Percentiles rank a stretch among this genome's conserved stretches.
phyloP scores from a whole-genome alignment of 1,140 invertebrate species.

The Ostrea edulis region DNA sequence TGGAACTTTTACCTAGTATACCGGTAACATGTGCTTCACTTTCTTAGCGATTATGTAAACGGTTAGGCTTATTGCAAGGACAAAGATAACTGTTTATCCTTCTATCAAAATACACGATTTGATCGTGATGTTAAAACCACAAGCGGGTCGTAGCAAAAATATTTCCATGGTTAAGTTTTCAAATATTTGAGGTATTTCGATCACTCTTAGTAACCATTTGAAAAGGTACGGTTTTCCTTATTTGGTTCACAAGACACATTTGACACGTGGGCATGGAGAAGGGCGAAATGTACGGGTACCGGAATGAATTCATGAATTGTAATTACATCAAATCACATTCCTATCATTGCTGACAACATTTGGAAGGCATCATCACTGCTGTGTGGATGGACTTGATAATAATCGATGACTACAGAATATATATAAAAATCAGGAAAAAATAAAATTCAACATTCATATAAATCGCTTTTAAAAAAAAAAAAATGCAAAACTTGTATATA shows the following conservation, averaged over 20 bases:
- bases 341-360: neutral
- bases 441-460: too few relatives aligned
- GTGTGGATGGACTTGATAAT: too few relatives aligned
- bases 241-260: neutral
- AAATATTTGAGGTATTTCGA: slow-evolving; percentile 1
- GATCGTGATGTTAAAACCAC: slow-evolving; percentile 31
- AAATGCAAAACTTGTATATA: too few relatives aligned
- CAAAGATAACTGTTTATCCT: slow-evolving; percentile 2
- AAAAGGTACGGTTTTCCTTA: neutral
- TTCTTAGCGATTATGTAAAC: slow-evolving; percentile 33
- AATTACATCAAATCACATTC: neutral
- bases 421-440: too few relatives aligned
- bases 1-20: slow-evolving; percentile 2
- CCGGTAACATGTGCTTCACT: slow-evolving; percentile 15
- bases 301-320: neutral
- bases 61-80: neutral
- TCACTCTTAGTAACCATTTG: neutral
- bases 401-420: too few relatives aligned
- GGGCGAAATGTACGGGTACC: neutral
- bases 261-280: neutral
- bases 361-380: neutral
- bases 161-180: neutral
- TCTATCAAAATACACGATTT: slow-evolving; percentile 10
- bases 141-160: neutral
- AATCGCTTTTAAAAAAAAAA: too few relatives aligned